Evolutionary conservation across 2,113 vertebrate species (phyloP).

Genomic region (Tauraco erythrolophus): DNA sequence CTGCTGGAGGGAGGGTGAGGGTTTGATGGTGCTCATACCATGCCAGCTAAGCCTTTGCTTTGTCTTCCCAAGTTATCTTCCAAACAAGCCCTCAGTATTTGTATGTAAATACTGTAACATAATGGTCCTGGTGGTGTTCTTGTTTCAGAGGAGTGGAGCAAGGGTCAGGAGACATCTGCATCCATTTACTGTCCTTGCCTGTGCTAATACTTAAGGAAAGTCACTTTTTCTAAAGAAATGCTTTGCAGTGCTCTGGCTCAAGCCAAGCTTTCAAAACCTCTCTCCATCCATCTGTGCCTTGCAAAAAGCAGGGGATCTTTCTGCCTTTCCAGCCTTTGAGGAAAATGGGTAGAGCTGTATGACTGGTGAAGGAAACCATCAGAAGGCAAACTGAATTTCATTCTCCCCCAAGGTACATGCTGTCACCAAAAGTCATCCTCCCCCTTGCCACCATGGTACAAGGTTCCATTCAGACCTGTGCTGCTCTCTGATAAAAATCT

Average conservation of each 20-base stretch:
- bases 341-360: neutral
- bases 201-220: neutral
- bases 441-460: fast-evolving
- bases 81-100: neutral
- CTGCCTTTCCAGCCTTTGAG: neutral
- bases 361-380: neutral
- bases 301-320: neutral
- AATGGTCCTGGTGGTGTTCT: neutral
- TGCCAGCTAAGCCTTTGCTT: neutral
- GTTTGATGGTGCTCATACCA: neutral
- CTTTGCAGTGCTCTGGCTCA: neutral
- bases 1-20: neutral
- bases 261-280: neutral
- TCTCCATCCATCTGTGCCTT: neutral
- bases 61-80: neutral
- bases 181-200: neutral
- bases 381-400: neutral
- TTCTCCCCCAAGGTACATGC: neutral
- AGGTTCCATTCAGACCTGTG: neutral
- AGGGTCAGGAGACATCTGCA: neutral
- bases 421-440: neutral
- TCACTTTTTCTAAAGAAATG: neutral
- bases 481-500: neutral
- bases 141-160: neutral
- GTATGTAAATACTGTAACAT: neutral